Evolutionary conservation across 1,140 invertebrate genomes (phyloP).

Genomic region (Fopius arisanus): DNA sequence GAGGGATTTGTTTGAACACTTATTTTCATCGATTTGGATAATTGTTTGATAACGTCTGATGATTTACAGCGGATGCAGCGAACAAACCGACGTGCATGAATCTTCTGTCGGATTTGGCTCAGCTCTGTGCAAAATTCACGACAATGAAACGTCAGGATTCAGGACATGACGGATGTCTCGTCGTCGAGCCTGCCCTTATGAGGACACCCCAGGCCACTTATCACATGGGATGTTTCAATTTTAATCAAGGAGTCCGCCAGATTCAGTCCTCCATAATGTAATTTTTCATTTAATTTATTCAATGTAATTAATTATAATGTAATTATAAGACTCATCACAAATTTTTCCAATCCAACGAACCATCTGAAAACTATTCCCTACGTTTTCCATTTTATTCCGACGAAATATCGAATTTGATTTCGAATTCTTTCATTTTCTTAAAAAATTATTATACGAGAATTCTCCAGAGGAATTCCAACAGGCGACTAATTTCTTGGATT

Average conservation of each 20-base stretch:
- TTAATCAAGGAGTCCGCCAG: constrained; percentile 60
- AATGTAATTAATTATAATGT: too few relatives aligned
- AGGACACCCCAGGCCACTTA: constrained; percentile 62
- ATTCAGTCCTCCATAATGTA: constrained; percentile 48
- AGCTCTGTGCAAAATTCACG: constrained; percentile 66
- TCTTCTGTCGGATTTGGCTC: constrained; percentile 64
- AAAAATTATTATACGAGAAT: too few relatives aligned
- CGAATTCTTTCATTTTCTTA: too few relatives aligned
- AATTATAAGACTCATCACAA: neutral
- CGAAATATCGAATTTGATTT: too few relatives aligned
- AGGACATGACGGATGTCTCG: constrained; percentile 62
- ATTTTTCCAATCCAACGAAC: too few relatives aligned
- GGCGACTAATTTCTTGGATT: too few relatives aligned
- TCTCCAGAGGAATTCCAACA: too few relatives aligned
- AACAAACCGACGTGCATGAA: constrained; percentile 65
- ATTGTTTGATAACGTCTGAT: neutral
- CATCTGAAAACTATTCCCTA: too few relatives aligned
- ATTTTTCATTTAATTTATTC: neutral
- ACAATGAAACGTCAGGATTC: constrained; percentile 50
- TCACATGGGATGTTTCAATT: constrained; percentile 65
- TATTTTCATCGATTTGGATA: too few relatives aligned
- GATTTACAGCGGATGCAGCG: constrained; percentile 51
- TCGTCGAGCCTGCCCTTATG: constrained; percentile 64
- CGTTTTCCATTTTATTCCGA: too few relatives aligned
- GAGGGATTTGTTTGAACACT: neutral